Percentiles rank a stretch among this genome's conserved stretches.
phyloP scores from a whole-genome alignment of 2,888 invertebrate species.

The Orthosia cruda region DNA sequence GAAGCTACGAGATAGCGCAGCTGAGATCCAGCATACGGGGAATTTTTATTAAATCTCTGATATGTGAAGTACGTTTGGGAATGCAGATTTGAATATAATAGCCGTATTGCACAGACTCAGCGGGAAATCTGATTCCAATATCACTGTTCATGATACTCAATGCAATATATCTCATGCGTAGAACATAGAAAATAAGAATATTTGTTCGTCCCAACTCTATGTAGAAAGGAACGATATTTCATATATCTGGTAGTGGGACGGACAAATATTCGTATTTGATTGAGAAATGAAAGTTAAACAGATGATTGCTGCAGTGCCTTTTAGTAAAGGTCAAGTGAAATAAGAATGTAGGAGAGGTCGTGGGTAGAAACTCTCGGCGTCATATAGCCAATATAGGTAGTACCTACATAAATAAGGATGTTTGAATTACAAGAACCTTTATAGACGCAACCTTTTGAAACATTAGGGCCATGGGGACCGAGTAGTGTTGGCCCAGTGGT shows the following conservation, averaged over 20 bases:
- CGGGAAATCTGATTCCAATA: conserved; percentile 77
- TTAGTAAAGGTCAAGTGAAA: conserved; percentile 20
- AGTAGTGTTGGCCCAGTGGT: no score
- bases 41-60: conserved; percentile 87
- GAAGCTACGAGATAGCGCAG: conserved; percentile 70
- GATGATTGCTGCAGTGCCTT: conserved; percentile 11
- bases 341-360: conserved; percentile 2
- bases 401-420: neutral
- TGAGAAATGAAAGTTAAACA: conserved; percentile 48
- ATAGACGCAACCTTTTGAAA: neutral
- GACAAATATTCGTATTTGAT: conserved; percentile 47
- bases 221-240: conserved; percentile 35
- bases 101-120: conserved; percentile 69
- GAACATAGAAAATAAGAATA: conserved; percentile 59
- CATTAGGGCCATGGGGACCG: neutral
- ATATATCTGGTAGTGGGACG: conserved; percentile 41
- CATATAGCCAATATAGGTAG: no score
- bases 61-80: conserved; percentile 83
- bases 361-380: neutral
- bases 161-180: conserved; percentile 73
- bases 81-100: conserved; percentile 83
- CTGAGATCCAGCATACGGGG: conserved; percentile 74
- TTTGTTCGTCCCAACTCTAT: conserved; percentile 43
- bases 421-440: neutral
- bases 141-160: conserved; percentile 74